Base-by-base conservation (phyloP, 2,797 vertebrate species). In the Falco peregrinus region DNA sequence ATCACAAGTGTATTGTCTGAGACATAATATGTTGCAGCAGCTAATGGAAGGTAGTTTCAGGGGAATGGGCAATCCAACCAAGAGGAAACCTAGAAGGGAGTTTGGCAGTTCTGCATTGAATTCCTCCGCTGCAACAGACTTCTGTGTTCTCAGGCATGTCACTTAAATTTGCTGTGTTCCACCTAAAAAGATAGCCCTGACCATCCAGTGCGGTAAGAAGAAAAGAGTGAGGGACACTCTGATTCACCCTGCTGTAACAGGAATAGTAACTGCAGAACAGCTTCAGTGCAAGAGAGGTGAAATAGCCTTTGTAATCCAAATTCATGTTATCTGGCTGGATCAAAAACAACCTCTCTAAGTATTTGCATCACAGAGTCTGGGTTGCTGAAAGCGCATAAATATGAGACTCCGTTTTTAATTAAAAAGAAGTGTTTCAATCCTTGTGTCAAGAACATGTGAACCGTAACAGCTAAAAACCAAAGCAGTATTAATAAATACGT, bases 341-440 rank as follows among this genome's bases (percentile, higher is more conserved):
- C 41, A 82, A 82, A 64, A 2, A 1, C 10, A 33, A 45, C 4
- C 5, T 5, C 16, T 67, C 61, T 67, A 16, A 73, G 25, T 43
- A 60, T 68, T 50, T 80, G 37, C 24, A 56, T 29, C 45, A 60
- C 51, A 57, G 93, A 87, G 18, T 47, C 50, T 19, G 39, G 3
- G 37, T 39, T 69, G 47, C 21, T 83, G n/a, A 60, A 82, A 41
- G 7, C 13, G 7, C 19, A 26, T 56, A 75, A 86, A 51, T 28
- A 54, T 11, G 9, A 64, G 47, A 77, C n/a, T 50, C 19, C 2
- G 5, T 3, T 35, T 92, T 93, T 85, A 92, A 85, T 77, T 87
- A 87, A 92, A 96, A 96, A 67, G 16, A 73, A 64, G 12, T 5
- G 17, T 70, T 93, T 93, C n/a, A 90, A 29, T 84, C 39, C 31